Percentiles rank a stretch among this genome's conserved stretches.
Conservation (phyloP, 2,113 vertebrate genomes). For the Scytalopus superciliaris region DNA sequence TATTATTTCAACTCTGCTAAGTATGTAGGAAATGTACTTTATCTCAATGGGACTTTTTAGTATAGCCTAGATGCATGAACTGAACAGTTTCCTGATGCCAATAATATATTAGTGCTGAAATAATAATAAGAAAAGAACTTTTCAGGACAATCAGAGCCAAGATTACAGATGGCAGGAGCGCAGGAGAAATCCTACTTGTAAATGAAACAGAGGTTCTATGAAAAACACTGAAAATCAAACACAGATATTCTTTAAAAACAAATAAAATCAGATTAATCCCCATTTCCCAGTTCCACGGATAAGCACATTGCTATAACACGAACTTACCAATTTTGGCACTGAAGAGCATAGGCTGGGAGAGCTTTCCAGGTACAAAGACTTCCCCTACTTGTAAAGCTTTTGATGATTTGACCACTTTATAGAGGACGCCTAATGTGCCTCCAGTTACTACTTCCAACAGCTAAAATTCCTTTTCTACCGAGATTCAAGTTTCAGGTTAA, state of each 20-base stretch:
- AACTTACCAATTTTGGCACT: constrained; percentile 38
- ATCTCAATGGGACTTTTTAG: neutral
- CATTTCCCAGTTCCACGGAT: neutral
- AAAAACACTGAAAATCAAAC: neutral
- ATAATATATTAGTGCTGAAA: neutral
- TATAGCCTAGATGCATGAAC: neutral
- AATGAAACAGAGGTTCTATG: neutral
- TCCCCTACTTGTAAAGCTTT: neutral
- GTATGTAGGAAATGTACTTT: neutral
- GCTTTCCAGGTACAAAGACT: neutral
- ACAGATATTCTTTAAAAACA: neutral
- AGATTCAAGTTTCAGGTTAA: neutral
- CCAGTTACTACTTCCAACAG: neutral
- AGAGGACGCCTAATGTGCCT: neutral
- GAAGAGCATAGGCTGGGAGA: neutral
- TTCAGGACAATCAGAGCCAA: neutral
- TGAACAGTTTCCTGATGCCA: neutral
- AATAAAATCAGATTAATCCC: neutral
- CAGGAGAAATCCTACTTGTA: neutral
- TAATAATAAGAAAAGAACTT: neutral
- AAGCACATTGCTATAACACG: neutral
- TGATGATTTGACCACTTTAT: neutral
- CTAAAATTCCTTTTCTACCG: neutral
- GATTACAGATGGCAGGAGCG: neutral
- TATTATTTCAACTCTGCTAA: neutral